A percentile compares a stretch with the other conserved stretches of the same genome.
These are phyloP conservation scores for Porites rus DNA, from an alignment of 92 coral and sea anemone species.

Conservation along the genomic window DNA sequence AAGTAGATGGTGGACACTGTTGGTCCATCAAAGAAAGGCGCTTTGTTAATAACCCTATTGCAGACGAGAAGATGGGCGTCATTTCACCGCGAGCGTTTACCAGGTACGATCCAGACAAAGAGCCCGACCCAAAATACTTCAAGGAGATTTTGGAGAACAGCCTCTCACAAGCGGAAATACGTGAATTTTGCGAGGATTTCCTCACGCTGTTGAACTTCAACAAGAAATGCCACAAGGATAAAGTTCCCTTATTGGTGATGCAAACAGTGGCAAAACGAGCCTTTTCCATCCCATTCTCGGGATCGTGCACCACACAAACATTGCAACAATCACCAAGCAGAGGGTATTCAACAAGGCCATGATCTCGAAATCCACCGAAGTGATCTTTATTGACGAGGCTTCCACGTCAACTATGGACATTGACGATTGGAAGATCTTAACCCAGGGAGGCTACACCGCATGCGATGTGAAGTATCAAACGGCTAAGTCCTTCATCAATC, in stretches of 20 bases:
- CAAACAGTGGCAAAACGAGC: conserved; percentile 24
- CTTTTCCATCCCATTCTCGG: conserved; percentile 9
- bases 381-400: neutral
- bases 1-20: too few species aligned
- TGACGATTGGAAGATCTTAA: neutral
- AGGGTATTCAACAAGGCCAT: neutral
- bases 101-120: too few species aligned
- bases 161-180: neutral
- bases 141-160: too few species aligned
- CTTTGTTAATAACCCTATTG: too few species aligned
- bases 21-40: too few species aligned
- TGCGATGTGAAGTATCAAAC: neutral
- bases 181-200: neutral
- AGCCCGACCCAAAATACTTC: too few species aligned
- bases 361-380: neutral
- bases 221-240: conserved; percentile 32
- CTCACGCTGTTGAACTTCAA: conserved; percentile 6
- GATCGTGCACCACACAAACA: neutral
- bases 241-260: conserved; percentile 6
- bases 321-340: neutral
- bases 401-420: neutral
- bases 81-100: too few species aligned
- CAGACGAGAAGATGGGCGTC: neutral
- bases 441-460: conserved; percentile 1
- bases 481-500: neutral